Percentiles rank a stretch among this genome's conserved stretches.
Evolutionary conservation across 1,140 invertebrate genomes (phyloP).

Genomic region (Drosophila sp.): DNA sequence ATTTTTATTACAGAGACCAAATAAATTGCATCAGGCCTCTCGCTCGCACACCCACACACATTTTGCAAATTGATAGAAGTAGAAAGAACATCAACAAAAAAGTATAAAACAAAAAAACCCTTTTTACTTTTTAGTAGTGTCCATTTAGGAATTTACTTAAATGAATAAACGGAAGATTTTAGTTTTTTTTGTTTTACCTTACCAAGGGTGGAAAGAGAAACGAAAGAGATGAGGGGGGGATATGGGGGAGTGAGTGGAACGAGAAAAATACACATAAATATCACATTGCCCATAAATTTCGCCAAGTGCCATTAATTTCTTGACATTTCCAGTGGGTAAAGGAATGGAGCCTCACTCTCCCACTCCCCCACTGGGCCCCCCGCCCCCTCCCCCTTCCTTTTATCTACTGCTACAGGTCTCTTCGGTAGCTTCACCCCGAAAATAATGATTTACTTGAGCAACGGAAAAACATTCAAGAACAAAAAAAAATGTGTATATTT

Average conservation of each 20-base stretch:
- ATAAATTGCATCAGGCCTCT: constrained; percentile 69
- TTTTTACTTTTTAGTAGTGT: constrained; percentile 25
- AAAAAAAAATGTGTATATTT: constrained; percentile 24
- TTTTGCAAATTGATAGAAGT: constrained; percentile 64
- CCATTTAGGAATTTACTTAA: constrained; percentile 4
- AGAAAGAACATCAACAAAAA: background rate
- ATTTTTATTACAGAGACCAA: constrained; percentile 76
- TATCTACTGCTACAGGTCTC: background rate
- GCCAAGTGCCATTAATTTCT: constrained; percentile 73
- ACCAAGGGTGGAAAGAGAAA: background rate
- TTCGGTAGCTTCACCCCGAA: background rate
- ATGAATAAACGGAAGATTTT: background rate
- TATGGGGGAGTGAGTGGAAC: background rate
- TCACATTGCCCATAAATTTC: constrained; percentile 66
- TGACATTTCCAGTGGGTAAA: constrained; percentile 60
- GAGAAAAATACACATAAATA: constrained; percentile 54
- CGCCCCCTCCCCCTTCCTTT: constrained; percentile 35
- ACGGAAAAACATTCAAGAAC: background rate
- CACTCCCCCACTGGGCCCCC: background rate
- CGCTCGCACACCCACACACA: constrained; percentile 44
- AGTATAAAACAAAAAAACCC: constrained; percentile 36
- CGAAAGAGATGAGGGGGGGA: background rate
- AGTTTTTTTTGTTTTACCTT: background rate
- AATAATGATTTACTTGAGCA: constrained; percentile 67
- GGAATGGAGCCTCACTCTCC: constrained; percentile 15